phyloP scores from a whole-genome alignment of 2,113 vertebrate genomes.

The Penelope pileata region DNA sequence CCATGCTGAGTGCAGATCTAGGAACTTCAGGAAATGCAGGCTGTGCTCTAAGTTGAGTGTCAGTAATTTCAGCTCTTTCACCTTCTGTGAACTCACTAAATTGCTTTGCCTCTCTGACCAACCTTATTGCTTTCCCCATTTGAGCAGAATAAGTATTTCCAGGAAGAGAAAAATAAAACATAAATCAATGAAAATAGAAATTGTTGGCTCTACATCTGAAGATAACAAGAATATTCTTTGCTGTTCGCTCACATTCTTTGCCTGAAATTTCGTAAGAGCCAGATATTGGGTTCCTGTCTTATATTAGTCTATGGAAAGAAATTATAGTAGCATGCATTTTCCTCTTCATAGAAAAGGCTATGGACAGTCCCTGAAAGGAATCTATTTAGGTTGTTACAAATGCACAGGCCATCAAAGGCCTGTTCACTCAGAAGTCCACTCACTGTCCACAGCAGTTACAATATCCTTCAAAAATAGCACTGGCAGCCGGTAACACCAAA shows the following conservation, averaged over 20 bases:
- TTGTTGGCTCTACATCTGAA: background rate
- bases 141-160: background rate
- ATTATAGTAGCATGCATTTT: background rate
- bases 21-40: background rate
- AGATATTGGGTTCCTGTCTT: background rate
- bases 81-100: background rate
- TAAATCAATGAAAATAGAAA: too few relatives aligned
- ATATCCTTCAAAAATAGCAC: background rate
- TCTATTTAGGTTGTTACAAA: background rate
- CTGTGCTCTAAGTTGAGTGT: background rate
- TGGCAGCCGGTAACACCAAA: background rate
- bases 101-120: background rate
- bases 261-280: background rate
- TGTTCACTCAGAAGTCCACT: background rate
- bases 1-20: background rate
- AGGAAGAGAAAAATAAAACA: background rate
- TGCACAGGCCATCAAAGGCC: background rate
- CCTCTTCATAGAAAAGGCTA: background rate
- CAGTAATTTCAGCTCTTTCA: slow-evolving; percentile 21
- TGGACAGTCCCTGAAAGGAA: background rate
- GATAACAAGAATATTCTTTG: background rate
- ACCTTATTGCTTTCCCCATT: background rate
- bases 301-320: background rate
- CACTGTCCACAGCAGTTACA: background rate
- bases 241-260: background rate